A percentile compares a stretch with the other conserved stretches of the same genome.
Conservation (phyloP, 2,888 invertebrate genomes). For the Drosophila pseudotalamancana region DNA sequence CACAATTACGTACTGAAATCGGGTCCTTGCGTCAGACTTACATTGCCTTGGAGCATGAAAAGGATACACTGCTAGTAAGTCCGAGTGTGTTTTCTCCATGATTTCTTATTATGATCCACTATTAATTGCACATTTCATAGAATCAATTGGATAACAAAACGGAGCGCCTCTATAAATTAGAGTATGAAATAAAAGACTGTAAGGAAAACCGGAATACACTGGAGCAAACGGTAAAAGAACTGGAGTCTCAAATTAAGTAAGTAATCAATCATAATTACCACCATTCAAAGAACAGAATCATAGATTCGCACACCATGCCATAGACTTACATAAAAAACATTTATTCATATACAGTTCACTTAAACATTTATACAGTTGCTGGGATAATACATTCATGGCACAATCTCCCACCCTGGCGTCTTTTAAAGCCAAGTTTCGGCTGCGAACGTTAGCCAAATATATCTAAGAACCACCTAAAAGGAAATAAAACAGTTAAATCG, state of each 20-base stretch:
- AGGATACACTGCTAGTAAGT: conserved; percentile 87
- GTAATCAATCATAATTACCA: too few relatives aligned
- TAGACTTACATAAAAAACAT: conserved; percentile 21
- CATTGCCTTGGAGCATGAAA: conserved; percentile 88
- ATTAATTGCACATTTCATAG: conserved; percentile 52
- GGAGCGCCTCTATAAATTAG: conserved; percentile 87
- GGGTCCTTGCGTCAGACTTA: conserved; percentile 87
- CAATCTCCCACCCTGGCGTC: conserved; percentile 57
- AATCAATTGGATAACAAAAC: conserved; percentile 90
- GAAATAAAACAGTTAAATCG: conserved; percentile 62
- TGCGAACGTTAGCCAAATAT: conserved; percentile 77
- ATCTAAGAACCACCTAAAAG: conserved; percentile 83
- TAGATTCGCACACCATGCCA: neutral
- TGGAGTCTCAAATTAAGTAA: conserved; percentile 86
- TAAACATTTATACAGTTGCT: conserved; percentile 45
- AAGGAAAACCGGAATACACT: conserved; percentile 86
- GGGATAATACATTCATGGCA: conserved; percentile 76
- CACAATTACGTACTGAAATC: conserved; percentile 87
- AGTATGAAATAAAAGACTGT: conserved; percentile 88
- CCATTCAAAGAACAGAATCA: too few relatives aligned
- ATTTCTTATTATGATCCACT: neutral
- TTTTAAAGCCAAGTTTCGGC: conserved; percentile 30
- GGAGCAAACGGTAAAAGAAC: conserved; percentile 86
- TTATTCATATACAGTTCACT: conserved; percentile 62
- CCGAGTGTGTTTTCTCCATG: rapidly evolving